Evolutionary conservation across 2,888 invertebrate genomes (phyloP), one percentile per base, ranked within the genome.

Genomic region (Ypsolopha sequella): DNA sequence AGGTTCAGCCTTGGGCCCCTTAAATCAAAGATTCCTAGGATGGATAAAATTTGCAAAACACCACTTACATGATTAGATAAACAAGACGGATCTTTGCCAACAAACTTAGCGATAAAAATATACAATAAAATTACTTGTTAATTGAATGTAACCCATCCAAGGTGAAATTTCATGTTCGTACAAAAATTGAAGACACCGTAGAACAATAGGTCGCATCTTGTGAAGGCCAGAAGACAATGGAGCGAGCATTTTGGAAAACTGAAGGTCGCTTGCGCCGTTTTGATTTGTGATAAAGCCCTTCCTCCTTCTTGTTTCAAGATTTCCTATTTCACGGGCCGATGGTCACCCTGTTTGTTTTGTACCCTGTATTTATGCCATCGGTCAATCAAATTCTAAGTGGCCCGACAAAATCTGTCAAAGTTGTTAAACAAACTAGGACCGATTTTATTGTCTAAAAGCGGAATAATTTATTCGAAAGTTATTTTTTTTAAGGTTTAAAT

Each of bases 201-300:
- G 56, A 59, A 76, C 75, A 77, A 77, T 76, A 62, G 72, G 52
- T 60, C 58, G 62, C 52, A 53, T 39, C 10, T 49, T 8, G 8
- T 33, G 48, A 49, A 49, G 49, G 49, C 51, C 52, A 50, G 47
- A 50, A 53, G 56, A 64, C 62, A 66, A 68, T 66, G 55, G 62
- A 50, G 48, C 55, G 55, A 68, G 69, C 69, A 77, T 81, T 84
- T 85, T 84, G 80, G 71, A 80, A 84, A 84, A 71, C 72, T 62
- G 74, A 80, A 82, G 82, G 82, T 75, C 76, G 70, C 48, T 24
- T 24, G 24, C 51, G 52, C 71, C 67, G 66, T 64, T 60, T 56
- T 56, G 76, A 79, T 74, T 59, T 55, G 39, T 63, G 79, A 81
- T 79, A 78, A 48, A 76, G 71, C 70, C 72, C 70, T 78, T 73